Percentiles rank a stretch among this genome's conserved stretches.
These are phyloP conservation scores for Drosophila nigrodunni DNA, from an alignment of 1,140 invertebrate species.

Conservation along the genomic window DNA sequence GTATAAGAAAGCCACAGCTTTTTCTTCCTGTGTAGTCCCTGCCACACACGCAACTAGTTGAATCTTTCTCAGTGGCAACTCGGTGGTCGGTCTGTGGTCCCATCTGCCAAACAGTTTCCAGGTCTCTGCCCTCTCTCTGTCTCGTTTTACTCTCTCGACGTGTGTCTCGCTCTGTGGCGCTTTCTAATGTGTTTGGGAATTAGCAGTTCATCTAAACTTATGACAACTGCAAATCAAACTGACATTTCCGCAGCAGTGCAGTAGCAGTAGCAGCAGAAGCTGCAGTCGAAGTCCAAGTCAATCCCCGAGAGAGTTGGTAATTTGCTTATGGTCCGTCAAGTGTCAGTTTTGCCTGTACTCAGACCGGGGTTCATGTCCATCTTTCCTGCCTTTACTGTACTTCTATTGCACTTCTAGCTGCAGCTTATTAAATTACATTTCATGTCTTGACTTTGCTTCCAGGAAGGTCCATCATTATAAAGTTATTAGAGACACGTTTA, in stretches of 20 bases:
- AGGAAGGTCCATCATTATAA: conserved; percentile 77
- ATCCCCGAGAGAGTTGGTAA: conserved; percentile 40
- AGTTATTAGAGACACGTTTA: conserved; percentile 69
- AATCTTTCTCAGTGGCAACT: conserved; percentile 2
- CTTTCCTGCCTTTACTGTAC: conserved; percentile 4
- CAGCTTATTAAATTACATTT: conserved; percentile 78
- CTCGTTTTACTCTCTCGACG: neutral
- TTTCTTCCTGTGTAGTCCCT: neutral
- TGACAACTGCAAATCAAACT: conserved; percentile 83
- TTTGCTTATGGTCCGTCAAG: conserved; percentile 65
- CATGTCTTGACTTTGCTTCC: conserved; percentile 48
- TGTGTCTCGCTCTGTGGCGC: conserved; percentile 46
- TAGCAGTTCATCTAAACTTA: conserved; percentile 83
- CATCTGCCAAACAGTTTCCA: conserved; percentile 12
- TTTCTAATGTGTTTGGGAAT: conserved; percentile 82
- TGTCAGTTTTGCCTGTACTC: conserved; percentile 23
- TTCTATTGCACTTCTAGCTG: conserved; percentile 36
- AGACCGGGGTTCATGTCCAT: conserved; percentile 58
- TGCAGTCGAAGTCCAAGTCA: conserved; percentile 10
- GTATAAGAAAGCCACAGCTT: no score
- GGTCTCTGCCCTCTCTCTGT: neutral
- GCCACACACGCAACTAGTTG: conserved; percentile 26
- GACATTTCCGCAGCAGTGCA: conserved; percentile 69
- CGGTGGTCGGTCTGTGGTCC: conserved; percentile 26
- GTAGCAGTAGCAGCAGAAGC: neutral